Conservation (phyloP, 2,888 invertebrate genomes). For the Steinernema carpocapsae region DNA sequence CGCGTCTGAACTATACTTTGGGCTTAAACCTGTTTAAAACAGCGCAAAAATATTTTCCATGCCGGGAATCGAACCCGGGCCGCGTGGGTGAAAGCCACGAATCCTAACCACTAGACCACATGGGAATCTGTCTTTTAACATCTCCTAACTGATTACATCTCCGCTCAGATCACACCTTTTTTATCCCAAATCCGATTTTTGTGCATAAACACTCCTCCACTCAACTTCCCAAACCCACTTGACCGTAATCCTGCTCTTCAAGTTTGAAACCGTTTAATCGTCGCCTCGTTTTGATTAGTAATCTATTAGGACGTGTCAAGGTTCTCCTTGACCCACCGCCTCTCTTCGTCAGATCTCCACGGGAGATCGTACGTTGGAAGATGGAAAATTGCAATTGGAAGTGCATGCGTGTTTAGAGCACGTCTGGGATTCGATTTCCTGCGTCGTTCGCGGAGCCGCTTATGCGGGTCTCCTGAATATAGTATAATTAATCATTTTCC, state of each 20-base stretch:
- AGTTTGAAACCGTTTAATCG: not conserved
- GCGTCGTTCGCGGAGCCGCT: not conserved
- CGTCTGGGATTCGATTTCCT: not conserved
- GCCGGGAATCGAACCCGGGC: constrained; percentile 52
- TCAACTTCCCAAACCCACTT: too few relatives aligned
- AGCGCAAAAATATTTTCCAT: constrained; percentile 31
- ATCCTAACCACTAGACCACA: constrained; percentile 53
- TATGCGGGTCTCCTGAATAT: not conserved
- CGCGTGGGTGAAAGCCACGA: constrained; percentile 51
- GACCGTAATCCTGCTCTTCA: constrained; percentile 17
- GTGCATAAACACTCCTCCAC: too few relatives aligned
- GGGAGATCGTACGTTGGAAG: not conserved
- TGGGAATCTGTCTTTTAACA: too few relatives aligned
- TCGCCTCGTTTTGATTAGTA: not conserved
- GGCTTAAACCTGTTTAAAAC: too few relatives aligned
- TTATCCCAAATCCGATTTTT: too few relatives aligned
- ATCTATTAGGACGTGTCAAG: not conserved
- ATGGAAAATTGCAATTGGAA: not conserved
- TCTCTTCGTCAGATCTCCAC: not conserved
- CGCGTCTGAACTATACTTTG: too few relatives aligned
- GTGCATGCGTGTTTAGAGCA: not conserved
- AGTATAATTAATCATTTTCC: constrained; percentile 6
- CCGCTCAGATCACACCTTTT: too few relatives aligned
- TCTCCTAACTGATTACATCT: too few relatives aligned
- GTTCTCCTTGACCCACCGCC: not conserved